Base-by-base conservation (phyloP, 1,140 invertebrate genomes). In the Bradysia coprophila region DNA sequence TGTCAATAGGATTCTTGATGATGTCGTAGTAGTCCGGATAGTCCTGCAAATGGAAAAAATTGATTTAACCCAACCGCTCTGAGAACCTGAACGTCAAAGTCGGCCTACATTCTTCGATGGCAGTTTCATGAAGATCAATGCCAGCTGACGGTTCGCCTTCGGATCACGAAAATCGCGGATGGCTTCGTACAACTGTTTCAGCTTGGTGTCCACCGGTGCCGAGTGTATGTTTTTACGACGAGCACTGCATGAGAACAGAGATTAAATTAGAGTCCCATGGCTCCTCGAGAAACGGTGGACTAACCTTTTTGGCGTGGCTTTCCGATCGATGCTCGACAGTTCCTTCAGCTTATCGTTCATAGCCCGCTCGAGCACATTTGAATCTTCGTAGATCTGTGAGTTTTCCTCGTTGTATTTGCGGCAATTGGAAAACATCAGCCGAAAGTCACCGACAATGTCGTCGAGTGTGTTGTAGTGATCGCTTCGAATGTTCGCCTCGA, bases 21-120 rank as follows among this genome's bases (percentile, higher is more conserved):
- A 97, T 80, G 61, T 98, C 92, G 57, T 95, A 98, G 61, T 98
- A 98, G 57, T 95, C 87, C 2, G 93, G 92, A 62, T 96, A 95
- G 48, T 97, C 89, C 73, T 77, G 53, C 6, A 52, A 55, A 41
- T 28, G 48, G 6, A 36, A 9, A 36, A 36, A 36, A 28, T 28
- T 28, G 24, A 28, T 28, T 28, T 13, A 28, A n/a, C n/a, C n/a
- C n/a, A n/a, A n/a, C n/a, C n/a, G n/a, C n/a, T n/a, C n/a, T n/a
- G n/a, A n/a, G n/a, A n/a, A n/a, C n/a, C n/a, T n/a, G n/a, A n/a
- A n/a, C n/a, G n/a, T n/a, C n/a, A n/a, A n/a, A n/a, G n/a, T n/a
- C n/a, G 24, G 13, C 64, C 66, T 62, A 78, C 78, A 49, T 69
- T 78, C 73, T 92, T 92, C 6, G 86, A 88, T 13, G 93, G 93